Evolutionary conservation across 1,140 invertebrate genomes (phyloP).

Genomic region (Acromyrmex heyeri): DNA sequence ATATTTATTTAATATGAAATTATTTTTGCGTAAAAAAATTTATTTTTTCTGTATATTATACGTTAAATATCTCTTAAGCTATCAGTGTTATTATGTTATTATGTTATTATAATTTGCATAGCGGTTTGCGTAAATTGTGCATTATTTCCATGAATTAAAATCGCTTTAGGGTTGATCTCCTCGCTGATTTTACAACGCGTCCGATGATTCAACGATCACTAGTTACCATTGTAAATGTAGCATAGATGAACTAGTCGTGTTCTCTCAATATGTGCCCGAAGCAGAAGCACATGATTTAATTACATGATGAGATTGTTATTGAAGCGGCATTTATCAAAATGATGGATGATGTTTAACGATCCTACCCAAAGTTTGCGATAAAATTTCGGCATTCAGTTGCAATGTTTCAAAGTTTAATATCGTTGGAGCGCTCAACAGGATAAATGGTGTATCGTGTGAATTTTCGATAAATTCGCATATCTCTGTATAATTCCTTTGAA

Average conservation of each 20-base stretch:
- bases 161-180: not conserved
- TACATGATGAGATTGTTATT: constrained; percentile 49
- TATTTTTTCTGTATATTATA: not conserved
- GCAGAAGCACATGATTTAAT: constrained; percentile 51
- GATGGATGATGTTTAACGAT: constrained; percentile 59
- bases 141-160: constrained; percentile 17
- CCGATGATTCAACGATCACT: constrained; percentile 22
- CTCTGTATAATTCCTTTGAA: not conserved
- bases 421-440: constrained; percentile 15
- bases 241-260: constrained; percentile 49
- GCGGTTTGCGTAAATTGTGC: not conserved
- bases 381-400: constrained; percentile 20
- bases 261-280: constrained; percentile 49
- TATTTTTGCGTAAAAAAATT: not conserved
- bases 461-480: not conserved
- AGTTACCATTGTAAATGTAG: constrained; percentile 20
- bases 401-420: constrained; percentile 40
- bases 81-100: not conserved
- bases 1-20: not conserved
- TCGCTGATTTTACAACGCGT: not conserved
- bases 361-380: constrained; percentile 44
- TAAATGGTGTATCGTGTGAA: constrained; percentile 2
- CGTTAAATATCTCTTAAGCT: not conserved
- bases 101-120: not conserved
- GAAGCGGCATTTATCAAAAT: constrained; percentile 58